phyloP scores from a whole-genome alignment of 2,797 vertebrate genomes.

The Petrocephalus schoutedeni region DNA sequence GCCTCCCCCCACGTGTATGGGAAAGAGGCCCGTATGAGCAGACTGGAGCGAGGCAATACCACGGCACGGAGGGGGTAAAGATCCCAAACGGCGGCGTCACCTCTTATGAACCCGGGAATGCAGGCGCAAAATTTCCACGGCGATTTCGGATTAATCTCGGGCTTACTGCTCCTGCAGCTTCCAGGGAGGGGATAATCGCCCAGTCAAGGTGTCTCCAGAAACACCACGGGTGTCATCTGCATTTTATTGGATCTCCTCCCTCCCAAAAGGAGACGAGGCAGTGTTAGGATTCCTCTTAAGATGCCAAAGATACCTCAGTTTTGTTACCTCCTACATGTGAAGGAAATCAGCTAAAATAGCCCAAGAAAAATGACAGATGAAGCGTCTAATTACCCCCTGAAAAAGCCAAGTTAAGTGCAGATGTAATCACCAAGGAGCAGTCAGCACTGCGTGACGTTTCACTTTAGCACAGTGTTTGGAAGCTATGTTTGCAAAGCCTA shows the following conservation, averaged over 20 bases:
- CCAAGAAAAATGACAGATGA: not conserved
- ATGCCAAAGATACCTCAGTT: too few relatives aligned
- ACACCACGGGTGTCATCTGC: not conserved
- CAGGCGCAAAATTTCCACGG: not conserved
- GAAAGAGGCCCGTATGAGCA: not conserved
- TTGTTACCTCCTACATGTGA: not conserved
- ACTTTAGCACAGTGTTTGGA: not conserved
- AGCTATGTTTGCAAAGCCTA: not conserved
- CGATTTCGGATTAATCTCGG: not conserved
- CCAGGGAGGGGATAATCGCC: not conserved
- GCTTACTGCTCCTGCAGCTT: not conserved
- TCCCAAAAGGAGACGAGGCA: not conserved
- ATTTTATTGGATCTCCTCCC: not conserved
- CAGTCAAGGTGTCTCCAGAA: not conserved
- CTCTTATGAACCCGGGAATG: not conserved
- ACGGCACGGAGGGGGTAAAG: not conserved
- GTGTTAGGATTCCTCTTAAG: not conserved
- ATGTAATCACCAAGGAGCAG: not conserved
- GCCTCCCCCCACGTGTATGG: not conserved
- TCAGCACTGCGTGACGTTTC: not conserved
- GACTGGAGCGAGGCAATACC: not conserved
- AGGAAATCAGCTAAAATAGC: too few relatives aligned
- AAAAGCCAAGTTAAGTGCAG: not conserved
- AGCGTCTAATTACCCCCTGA: not conserved
- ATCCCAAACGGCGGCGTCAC: not conserved